Evolutionary conservation across 2,888 invertebrate species (phyloP), one percentile per base, ranked within the genome.

Genomic region (Odiellus spinosus): DNA sequence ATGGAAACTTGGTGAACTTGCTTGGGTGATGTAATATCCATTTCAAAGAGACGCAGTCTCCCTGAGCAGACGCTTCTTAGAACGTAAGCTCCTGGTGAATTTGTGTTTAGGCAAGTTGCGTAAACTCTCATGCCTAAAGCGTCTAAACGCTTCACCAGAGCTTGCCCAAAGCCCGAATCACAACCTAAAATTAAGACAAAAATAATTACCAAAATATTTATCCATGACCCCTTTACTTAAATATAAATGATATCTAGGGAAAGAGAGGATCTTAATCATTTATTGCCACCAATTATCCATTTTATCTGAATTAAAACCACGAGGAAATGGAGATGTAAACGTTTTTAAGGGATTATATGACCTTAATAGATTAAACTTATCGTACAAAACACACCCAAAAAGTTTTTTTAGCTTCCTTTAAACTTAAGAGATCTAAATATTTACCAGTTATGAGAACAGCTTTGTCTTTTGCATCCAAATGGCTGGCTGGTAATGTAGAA

Each of bases 401-500:
- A 26, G 4, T 6, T 26, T 26, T 26, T n/a, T n/a, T n/a, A n/a
- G 5, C 26, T 26, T 26, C 26, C 4, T 26, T 26, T 26, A 26
- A 26, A 26, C 8, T 26, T 26, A 26, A 26, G 26, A 8, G 8
- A 26, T 26, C 5, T 10, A 2, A 40, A 40, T 18, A 19, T 19
- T 40, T 19, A 40, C 40, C 40, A 19, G 40, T 40, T 17, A 40
- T 40, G 19, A 40, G 20, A 15, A 40, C 40, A 14, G 20, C 19
- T 15, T 40, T 40, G 19, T 15, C 20, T 15, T 40, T 40, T n/a
- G 40, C 40, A 5, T 40, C 40, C 14, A 40, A 40, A 40, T 18
- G 40, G 20, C 40, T 40, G 14, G 40, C 40, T 18, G 40, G 40
- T 40, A 40, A 40, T 8, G 20, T 40, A 18, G 40, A 18, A 15